These are phyloP conservation scores for Clarias fuscus DNA, from an alignment of 2,797 vertebrate species.

Conservation along the genomic window DNA sequence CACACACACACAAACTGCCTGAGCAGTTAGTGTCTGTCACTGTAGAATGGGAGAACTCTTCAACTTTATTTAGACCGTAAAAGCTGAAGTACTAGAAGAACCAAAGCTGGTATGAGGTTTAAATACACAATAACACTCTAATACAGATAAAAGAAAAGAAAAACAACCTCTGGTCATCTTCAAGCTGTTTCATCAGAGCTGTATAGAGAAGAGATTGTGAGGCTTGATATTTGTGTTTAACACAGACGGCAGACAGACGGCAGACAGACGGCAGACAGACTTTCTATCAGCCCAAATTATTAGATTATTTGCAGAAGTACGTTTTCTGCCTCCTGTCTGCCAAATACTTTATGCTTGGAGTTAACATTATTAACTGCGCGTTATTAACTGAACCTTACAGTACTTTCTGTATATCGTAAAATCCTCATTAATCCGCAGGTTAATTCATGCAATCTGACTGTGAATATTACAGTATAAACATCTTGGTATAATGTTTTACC, in stretches of 20 bases:
- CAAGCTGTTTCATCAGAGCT: not conserved
- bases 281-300: not conserved
- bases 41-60: slow-evolving; percentile 43
- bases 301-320: not conserved
- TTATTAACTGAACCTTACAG: too few species aligned
- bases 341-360: not conserved
- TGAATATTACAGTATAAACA: not conserved
- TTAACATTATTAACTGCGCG: not conserved
- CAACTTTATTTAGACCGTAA: not conserved
- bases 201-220: not conserved
- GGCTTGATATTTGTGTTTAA: not conserved
- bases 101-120: not conserved
- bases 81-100: not conserved
- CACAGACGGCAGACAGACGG: too few species aligned
- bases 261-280: not conserved
- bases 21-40: slow-evolving; percentile 44
- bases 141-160: not conserved
- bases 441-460: not conserved
- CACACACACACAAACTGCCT: slow-evolving; percentile 42
- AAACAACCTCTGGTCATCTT: not conserved
- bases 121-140: not conserved
- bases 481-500: too few species aligned
- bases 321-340: not conserved
- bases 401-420: not conserved
- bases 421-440: not conserved